phyloP scores from a whole-genome alignment of 2,888 invertebrate genomes.

The Noctua fimbriata region DNA sequence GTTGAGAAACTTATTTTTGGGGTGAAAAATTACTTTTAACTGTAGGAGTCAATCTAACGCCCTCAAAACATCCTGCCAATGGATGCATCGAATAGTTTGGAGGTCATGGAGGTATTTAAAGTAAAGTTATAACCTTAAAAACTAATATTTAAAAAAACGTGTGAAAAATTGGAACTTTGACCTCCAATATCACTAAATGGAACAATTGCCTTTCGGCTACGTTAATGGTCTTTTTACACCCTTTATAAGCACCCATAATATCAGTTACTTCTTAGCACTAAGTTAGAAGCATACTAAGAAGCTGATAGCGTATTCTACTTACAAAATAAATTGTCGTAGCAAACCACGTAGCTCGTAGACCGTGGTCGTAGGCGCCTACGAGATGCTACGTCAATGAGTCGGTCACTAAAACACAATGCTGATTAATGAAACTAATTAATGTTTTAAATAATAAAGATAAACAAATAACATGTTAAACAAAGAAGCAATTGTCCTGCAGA shows the following conservation, averaged over 20 bases:
- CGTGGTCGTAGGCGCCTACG: constrained; percentile 34
- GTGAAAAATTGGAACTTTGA: no score
- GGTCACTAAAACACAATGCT: background rate
- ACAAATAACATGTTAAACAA: background rate
- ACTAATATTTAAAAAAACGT: no score
- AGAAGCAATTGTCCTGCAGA: background rate
- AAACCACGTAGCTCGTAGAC: constrained; percentile 11
- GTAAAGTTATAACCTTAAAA: no score
- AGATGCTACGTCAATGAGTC: constrained; percentile 5
- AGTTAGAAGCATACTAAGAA: background rate
- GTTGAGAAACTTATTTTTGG: no score
- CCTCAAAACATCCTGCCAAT: no score
- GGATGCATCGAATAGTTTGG: no score
- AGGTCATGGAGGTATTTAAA: no score
- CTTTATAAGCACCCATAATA: background rate
- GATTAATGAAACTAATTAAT: background rate
- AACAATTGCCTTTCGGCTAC: no score
- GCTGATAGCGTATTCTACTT: background rate
- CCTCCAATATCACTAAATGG: no score
- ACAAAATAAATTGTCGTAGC: constrained; percentile 4
- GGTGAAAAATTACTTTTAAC: no score
- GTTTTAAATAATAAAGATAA: background rate
- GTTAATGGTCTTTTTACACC: no score
- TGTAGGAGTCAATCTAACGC: no score
- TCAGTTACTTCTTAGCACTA: background rate